phyloP scores from a whole-genome alignment of 2,797 vertebrate genomes.

The Catharus ustulatus region DNA sequence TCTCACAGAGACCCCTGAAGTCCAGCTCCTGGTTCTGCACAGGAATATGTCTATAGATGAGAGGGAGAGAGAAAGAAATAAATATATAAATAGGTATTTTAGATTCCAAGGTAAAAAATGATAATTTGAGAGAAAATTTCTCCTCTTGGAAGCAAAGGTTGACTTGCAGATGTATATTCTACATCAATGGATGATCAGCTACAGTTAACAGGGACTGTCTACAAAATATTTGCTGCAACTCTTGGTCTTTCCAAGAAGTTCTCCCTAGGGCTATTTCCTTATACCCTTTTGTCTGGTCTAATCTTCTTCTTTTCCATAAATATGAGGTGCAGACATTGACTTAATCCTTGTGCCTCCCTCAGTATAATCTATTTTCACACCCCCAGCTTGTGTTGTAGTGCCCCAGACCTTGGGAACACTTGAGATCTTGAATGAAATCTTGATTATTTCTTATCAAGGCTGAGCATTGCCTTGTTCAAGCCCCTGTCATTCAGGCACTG shows the following conservation, averaged over 20 bases:
- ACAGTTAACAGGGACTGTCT: rapidly evolving
- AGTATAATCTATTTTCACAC: background rate
- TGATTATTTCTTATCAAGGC: background rate
- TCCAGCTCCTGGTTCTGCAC: background rate
- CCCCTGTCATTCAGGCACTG: background rate
- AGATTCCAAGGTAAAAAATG: background rate
- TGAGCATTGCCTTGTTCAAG: background rate
- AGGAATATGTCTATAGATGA: background rate
- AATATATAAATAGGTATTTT: background rate
- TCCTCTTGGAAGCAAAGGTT: background rate
- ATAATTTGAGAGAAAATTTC: background rate
- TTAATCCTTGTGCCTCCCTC: background rate
- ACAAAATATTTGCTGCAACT: background rate
- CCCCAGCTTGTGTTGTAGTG: rapidly evolving
- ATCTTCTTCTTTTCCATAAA: background rate
- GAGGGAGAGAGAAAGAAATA: too few species aligned
- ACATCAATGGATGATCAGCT: background rate
- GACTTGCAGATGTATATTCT: background rate
- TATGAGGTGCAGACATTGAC: background rate
- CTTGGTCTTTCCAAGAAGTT: background rate
- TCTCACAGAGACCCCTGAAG: background rate
- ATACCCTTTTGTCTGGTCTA: background rate
- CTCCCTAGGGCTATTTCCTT: background rate
- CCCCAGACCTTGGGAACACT: background rate
- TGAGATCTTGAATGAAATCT: background rate